Evolutionary conservation across 2,888 invertebrate genomes (phyloP), one percentile per base, ranked within the genome.

Genomic region (Gandaritis pyraliata): DNA sequence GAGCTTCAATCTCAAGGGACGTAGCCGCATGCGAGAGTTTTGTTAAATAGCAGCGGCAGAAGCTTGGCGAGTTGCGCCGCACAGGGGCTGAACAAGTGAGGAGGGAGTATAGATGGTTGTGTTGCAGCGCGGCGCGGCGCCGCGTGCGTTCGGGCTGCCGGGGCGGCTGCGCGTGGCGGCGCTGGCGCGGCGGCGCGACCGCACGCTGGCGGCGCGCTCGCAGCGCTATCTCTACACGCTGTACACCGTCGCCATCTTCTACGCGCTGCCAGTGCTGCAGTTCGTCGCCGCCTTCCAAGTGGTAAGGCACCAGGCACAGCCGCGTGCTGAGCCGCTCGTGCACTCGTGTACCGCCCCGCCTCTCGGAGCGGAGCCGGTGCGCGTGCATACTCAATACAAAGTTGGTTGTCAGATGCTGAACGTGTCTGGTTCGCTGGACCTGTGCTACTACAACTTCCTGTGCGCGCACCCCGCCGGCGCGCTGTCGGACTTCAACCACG

Each of bases 381-480:
- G n/a, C n/a, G n/a, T n/a, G n/a, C n/a, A n/a, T n/a, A 0, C 30
- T 46, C 45, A 33, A 23, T 23, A 23, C 6, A 23, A 23, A 23
- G 23, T 23, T 23, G 6, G 23, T 23, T 18, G 13, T 61, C 86
- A 96, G 95, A 92, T 96, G 1, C 85, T 97, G 72, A 95, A 96
- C 82, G 89, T 94, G 64, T 96, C 97, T 0, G 98, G 98, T n/a
- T 95, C 97, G 81, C 95, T 97, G 85, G 98, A 98, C 91, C 89
- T 96, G 67, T 98, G 98, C 88, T 98, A 97, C 88, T 98, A 97
- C 91, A 98, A 98, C 88, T 98, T 97, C 89, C 90, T 96, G 65
- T 98, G 98, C 87, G 95, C 97, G 38, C 96, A 96, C 88, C 96
- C 97, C 0, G 88, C 95, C 55, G 95, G 95, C 55, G 88, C 93